Evolutionary conservation across 2,797 vertebrate genomes (phyloP), one percentile per base, ranked within the genome.

Genomic region (Odontamblyopus lacepedii): DNA sequence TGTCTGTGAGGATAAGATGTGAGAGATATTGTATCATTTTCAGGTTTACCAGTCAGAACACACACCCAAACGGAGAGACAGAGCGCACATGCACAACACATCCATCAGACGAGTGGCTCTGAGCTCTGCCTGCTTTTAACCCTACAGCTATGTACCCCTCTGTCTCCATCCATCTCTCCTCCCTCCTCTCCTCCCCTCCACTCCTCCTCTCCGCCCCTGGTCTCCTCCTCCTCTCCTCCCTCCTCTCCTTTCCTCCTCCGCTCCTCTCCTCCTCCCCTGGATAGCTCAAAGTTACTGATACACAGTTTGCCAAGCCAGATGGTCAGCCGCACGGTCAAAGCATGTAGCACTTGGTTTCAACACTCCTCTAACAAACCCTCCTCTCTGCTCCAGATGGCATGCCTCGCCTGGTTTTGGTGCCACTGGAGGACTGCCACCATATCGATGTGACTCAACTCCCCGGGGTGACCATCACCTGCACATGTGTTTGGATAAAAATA

Each of bases 341-440:
- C 87, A 88, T 92, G 91, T 88, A 92, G 87, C 83, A 83, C 83
- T 92, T 88, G 75, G 85, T 89, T 90, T 87, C 91, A 89, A 92
- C 92, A 92, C 89, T 83, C 84, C 83, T 89, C 83, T 77, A 87
- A 91, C 89, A 92, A 90, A 91, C 85, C 83, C 83, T 90, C 91
- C 90, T 92, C 87, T 87, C 77, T 75, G 44, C 91, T 93, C 91
- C 91, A 93, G 92, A 94, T 93, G 89, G 92, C 93, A 88, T 83
- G 84, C 85, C 76, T 79, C 88, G 87, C 86, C 88, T 91, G 91
- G 85, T 87, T 91, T 85, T 83, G 65, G 86, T 89, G 88, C 88
- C 89, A 91, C 82, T 15, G 86, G 86, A 87, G 83, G 79, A 86
- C 86, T 71, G 79, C 71, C 59, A 76, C 65, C 65, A 75, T 75